Evolutionary conservation across 1,140 invertebrate species (phyloP).

Genomic region (Hesperophylax magnus): DNA sequence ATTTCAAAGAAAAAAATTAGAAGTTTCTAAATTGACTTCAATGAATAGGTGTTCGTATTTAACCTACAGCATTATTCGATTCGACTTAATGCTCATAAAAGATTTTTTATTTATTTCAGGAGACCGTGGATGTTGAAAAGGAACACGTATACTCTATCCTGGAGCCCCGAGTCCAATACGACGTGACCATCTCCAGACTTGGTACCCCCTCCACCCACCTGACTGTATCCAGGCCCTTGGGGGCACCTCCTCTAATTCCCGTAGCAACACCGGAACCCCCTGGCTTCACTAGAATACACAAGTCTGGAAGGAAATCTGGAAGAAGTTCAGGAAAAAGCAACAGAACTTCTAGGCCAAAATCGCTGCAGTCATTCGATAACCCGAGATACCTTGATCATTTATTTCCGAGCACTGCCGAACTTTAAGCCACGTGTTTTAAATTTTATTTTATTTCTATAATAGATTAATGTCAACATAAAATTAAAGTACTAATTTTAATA

Average conservation of each 20-base stretch:
- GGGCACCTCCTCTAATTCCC: conserved; percentile 56
- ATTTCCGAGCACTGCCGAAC: conserved; percentile 69
- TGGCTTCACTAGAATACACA: conserved; percentile 63
- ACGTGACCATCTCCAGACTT: conserved; percentile 69
- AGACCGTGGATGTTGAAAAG: conserved; percentile 59
- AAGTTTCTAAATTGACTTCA: too few relatives aligned
- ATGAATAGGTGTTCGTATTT: too few relatives aligned
- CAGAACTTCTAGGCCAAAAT: conserved; percentile 63
- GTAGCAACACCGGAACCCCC: conserved; percentile 64
- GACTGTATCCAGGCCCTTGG: conserved; percentile 68
- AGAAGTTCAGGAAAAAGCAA: conserved; percentile 64
- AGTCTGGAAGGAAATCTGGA: conserved; percentile 59
- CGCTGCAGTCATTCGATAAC: conserved; percentile 66
- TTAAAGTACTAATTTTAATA: too few relatives aligned
- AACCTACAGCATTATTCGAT: too few relatives aligned
- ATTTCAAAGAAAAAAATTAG: too few relatives aligned
- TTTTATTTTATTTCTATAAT: not conserved
- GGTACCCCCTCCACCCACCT: conserved; percentile 69
- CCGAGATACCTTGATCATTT: conserved; percentile 69
- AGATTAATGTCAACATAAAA: too few relatives aligned
- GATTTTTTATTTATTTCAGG: conserved; percentile 59
- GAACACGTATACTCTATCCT: conserved; percentile 70
- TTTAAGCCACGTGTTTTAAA: conserved; percentile 59
- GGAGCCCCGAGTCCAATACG: conserved; percentile 70
- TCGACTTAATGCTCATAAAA: not conserved